phyloP scores from a whole-genome alignment of 2,888 invertebrate genomes.

The Ochropleura leucogaster region DNA sequence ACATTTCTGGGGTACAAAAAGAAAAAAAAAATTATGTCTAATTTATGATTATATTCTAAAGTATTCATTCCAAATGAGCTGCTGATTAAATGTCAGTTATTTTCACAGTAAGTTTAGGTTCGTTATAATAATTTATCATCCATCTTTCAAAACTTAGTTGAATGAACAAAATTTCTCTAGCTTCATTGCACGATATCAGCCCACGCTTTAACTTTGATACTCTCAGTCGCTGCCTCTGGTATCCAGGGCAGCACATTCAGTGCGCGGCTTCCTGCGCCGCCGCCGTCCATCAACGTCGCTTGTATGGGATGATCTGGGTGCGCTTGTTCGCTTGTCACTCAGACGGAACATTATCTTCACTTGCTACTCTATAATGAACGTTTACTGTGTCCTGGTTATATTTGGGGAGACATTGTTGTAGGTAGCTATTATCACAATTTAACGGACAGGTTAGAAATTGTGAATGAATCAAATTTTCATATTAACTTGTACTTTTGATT shows the following conservation, averaged over 20 bases:
- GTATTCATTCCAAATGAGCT: background rate
- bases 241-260: conserved; percentile 27
- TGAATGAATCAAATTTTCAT: background rate
- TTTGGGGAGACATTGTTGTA: background rate
- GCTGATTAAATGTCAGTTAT: background rate
- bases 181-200: conserved; percentile 4
- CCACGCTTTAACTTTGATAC: conserved; percentile 13
- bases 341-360: conserved; percentile 29
- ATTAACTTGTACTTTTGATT: too few species aligned
- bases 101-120: background rate
- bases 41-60: background rate
- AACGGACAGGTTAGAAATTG: background rate
- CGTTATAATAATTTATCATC: conserved; percentile 20
- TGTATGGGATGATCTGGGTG: conserved; percentile 50
- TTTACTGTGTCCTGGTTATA: background rate
- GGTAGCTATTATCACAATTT: background rate
- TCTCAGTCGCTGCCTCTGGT: conserved; percentile 3
- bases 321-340: conserved; percentile 43
- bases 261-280: conserved; percentile 18
- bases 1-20: background rate
- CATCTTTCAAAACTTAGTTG: conserved; percentile 4
- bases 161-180: background rate
- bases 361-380: conserved; percentile 16
- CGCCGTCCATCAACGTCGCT: conserved; percentile 42
- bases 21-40: background rate